Conservation (phyloP, 2,797 vertebrate species). For the Diplodus puntazzo region DNA sequence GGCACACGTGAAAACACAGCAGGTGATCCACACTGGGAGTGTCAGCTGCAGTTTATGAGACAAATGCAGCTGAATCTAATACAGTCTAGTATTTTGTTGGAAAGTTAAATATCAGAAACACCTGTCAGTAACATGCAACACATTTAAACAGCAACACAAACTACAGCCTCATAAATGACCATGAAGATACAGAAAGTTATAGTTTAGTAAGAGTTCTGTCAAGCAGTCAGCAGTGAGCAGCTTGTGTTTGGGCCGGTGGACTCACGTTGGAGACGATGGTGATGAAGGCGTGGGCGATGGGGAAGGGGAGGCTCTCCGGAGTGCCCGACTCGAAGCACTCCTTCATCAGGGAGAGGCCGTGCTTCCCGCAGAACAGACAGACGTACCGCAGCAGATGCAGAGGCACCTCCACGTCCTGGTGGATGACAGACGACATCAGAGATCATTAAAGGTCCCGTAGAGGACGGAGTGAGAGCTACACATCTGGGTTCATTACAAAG, state of each 20-base stretch:
- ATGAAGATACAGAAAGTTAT: no score
- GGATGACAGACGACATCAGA: not conserved
- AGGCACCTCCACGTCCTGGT: constrained; percentile 96
- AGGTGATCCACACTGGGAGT: not conserved
- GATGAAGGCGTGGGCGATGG: constrained; percentile 98
- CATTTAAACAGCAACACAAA: not conserved
- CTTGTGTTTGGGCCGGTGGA: constrained; percentile 9
- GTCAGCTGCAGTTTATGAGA: not conserved
- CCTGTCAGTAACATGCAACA: not conserved
- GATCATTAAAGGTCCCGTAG: not conserved
- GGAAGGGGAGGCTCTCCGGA: constrained; percentile 95
- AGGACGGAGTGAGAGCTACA: no score
- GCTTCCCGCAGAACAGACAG: constrained; percentile 98
- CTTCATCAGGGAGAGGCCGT: constrained; percentile 98
- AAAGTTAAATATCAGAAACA: not conserved
- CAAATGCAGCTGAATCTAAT: not conserved
- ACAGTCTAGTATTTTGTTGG: not conserved
- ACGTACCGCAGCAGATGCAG: constrained; percentile 98
- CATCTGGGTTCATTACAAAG: no score
- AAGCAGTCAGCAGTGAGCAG: not conserved
- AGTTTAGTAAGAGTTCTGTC: no score
- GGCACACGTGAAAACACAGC: not conserved
- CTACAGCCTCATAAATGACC: not conserved
- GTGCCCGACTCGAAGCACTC: constrained; percentile 96
- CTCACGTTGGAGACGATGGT: constrained; percentile 99